phyloP scores from a whole-genome alignment of 2,797 vertebrate species.

The Lutra lutra region DNA sequence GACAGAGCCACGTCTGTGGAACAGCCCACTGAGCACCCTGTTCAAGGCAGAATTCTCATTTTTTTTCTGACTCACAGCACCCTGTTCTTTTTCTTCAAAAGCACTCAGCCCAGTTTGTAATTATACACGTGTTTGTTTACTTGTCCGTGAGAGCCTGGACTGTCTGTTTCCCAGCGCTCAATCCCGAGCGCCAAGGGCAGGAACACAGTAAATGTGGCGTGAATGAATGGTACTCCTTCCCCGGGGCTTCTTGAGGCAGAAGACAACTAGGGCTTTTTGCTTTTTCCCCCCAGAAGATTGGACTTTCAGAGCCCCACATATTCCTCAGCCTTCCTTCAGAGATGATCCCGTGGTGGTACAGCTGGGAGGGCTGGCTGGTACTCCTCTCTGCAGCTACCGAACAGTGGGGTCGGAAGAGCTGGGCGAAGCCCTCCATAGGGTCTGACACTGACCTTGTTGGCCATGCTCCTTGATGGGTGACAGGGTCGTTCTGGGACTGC shows the following conservation, averaged over 20 bases:
- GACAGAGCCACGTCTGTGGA: background rate
- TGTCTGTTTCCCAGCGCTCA: background rate
- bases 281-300: background rate
- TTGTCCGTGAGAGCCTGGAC: slow-evolving; percentile 37
- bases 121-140: slow-evolving; percentile 54
- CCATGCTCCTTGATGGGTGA: background rate
- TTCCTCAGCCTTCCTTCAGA: background rate
- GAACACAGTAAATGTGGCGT: background rate
- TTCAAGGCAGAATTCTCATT: slow-evolving; percentile 1
- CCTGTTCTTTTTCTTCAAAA: slow-evolving; percentile 48
- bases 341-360: background rate
- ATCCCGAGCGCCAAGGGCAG: background rate
- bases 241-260: background rate
- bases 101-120: slow-evolving; percentile 58
- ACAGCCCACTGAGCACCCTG: background rate
- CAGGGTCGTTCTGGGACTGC: background rate
- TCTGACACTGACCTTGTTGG: slow-evolving; percentile 13
- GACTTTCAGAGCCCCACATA: background rate
- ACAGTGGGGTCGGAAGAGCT: background rate
- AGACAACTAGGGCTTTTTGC: background rate
- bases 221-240: background rate
- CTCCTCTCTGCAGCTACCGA: background rate
- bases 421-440: background rate
- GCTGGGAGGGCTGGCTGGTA: background rate
- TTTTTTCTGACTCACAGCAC: background rate